Evolutionary conservation across 2,113 vertebrate genomes (phyloP), one percentile per base, ranked within the genome.

Genomic region (Cephalopterus ornatus): DNA sequence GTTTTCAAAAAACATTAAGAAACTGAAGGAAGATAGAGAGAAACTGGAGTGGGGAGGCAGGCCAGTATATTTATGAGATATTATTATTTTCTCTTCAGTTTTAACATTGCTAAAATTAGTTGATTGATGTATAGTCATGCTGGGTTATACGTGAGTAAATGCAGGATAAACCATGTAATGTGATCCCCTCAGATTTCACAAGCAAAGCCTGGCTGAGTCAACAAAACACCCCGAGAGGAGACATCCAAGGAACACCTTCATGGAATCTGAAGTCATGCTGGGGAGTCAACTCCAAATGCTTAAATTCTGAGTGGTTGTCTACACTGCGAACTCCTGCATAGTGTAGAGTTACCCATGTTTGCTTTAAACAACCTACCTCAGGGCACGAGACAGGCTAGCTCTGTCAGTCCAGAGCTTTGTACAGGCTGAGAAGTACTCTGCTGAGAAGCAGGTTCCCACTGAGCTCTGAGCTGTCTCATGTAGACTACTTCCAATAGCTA

Each of bases 71-170:
- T 95, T 23, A 95, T 65, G 41, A 91, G 76, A 92, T 95, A 95
- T 42, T 42, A 71, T 74, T 89, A 30, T 96, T 96, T 97, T 96
- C 73, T 93, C 71, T 95, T 95, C 50, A 85, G 52, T 96, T 96
- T 96, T 94, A 95, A 91, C 94, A 70, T 94, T 12, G 89, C 96
- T 96, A 96, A 96, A 96, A 96, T 97, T 96, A 97, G 93, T 93
- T 96, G 95, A 96, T 94, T 97, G 96, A 97, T 92, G 80, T 95
- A 96, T 89, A 93, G 91, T 92, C 95, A 96, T 93, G 96, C 93
- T 95, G 95, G 62, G 83, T 96, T 95, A 90, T 96, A 97, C 85
- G 95, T 96, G 95, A 96, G 90, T 96, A 95, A 94, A 97, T 97
- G 95, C 92, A 93, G 41, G 68, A 92, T 65, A 88, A 94, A 89